Evolutionary conservation across 2,888 invertebrate genomes (phyloP).

Genomic region (Crematogaster levior): DNA sequence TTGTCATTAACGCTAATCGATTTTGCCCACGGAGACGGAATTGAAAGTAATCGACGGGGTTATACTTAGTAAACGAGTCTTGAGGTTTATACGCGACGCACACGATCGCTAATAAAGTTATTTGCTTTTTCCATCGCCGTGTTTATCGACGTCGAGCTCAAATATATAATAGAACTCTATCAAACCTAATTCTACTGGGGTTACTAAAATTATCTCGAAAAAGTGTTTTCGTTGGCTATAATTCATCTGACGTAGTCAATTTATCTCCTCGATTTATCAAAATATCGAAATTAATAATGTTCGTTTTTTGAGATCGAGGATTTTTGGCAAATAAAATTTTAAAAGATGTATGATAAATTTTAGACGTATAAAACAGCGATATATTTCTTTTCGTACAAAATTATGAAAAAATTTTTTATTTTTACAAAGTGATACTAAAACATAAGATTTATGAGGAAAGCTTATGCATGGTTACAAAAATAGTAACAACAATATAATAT

Average conservation of each 20-base stretch:
- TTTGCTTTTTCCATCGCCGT: slow-evolving; percentile 61
- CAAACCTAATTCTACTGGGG: neutral
- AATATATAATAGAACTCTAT: slow-evolving; percentile 23
- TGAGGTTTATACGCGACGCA: slow-evolving; percentile 48
- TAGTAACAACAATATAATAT: neutral
- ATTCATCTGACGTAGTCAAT: neutral
- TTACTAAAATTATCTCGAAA: neutral
- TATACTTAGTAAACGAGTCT: slow-evolving; percentile 57
- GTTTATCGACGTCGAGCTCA: slow-evolving; percentile 32
- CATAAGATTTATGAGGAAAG: neutral
- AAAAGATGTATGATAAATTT: too few species aligned
- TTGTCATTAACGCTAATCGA: slow-evolving; percentile 68
- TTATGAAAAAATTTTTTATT: neutral
- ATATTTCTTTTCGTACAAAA: neutral
- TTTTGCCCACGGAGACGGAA: slow-evolving; percentile 54
- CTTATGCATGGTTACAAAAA: neutral
- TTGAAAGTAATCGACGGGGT: slow-evolving; percentile 63
- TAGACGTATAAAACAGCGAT: neutral
- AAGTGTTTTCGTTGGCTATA: too few species aligned
- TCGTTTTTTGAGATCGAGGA: neutral
- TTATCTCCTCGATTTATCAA: neutral
- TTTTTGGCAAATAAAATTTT: neutral
- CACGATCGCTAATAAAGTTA: slow-evolving; percentile 66
- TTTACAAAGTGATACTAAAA: neutral
- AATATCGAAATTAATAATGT: neutral